These are phyloP conservation scores for Mesorhabditis sp. DNA, from an alignment of 2,888 invertebrate genomes.

Conservation along the genomic window DNA sequence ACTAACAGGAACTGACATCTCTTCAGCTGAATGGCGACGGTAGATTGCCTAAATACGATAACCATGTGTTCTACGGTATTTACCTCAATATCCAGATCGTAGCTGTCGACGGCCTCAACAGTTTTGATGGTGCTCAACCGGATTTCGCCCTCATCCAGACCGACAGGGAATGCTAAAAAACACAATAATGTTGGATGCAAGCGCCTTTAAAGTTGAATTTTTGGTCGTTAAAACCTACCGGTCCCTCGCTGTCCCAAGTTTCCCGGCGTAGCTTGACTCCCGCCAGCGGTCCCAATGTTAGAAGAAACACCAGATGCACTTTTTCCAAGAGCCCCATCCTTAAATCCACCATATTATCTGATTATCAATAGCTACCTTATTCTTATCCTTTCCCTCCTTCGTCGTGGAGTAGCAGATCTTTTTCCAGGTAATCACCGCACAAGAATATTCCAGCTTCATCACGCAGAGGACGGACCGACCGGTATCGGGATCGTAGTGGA, in stretches of 20 bases:
- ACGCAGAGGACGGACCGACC: constrained; percentile 70
- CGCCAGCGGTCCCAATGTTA: not conserved
- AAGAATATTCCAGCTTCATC: constrained; percentile 78
- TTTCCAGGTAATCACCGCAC: constrained; percentile 79
- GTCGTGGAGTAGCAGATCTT: constrained; percentile 29
- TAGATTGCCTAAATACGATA: constrained; percentile 47
- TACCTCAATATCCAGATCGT: constrained; percentile 57
- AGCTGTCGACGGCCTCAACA: constrained; percentile 66
- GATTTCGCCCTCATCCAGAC: constrained; percentile 70
- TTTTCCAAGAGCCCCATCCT: not conserved
- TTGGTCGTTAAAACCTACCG: not conserved
- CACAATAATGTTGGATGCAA: too few relatives aligned
- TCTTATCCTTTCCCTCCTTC: not conserved
- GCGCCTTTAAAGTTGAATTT: too few relatives aligned
- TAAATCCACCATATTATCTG: not conserved
- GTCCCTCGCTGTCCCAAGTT: not conserved
- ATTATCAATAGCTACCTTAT: not conserved
- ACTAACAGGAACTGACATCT: constrained; percentile 60
- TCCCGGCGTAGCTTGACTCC: not conserved
- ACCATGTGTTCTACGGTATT: not conserved
- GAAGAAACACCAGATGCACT: not conserved
- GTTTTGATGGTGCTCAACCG: constrained; percentile 80
- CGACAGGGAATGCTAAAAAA: not conserved
- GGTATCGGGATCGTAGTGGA: constrained; percentile 77
- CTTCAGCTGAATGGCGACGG: constrained; percentile 59